Conservation (phyloP, 2,888 invertebrate genomes). For the Oscheius sp. region DNA sequence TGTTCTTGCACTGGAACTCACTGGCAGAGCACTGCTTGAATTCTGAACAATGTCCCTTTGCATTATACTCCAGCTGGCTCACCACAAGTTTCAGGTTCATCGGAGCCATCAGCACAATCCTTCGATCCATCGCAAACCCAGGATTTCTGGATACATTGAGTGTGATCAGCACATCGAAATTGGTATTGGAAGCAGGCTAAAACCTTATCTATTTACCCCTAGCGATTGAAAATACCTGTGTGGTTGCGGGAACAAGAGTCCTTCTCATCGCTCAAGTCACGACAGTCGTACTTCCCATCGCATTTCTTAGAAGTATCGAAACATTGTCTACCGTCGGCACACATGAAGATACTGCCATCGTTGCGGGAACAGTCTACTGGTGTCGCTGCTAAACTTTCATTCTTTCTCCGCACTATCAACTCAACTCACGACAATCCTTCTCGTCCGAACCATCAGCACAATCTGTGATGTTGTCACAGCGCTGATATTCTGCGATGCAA, state of each 20-base stretch:
- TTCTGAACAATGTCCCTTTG: constrained; percentile 45
- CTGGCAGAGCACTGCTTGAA: constrained; percentile 72
- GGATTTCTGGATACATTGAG: constrained; percentile 81
- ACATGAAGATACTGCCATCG: constrained; percentile 80
- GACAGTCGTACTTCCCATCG: constrained; percentile 90
- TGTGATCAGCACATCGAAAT: constrained; percentile 90
- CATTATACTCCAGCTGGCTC: not conserved
- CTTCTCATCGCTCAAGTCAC: constrained; percentile 82
- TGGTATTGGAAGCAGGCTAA: constrained; percentile 77
- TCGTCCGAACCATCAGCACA: constrained; percentile 96
- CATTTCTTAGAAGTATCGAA: constrained; percentile 89
- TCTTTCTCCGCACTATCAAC: not conserved
- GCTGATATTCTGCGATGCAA: constrained; percentile 91
- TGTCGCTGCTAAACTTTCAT: constrained; percentile 50
- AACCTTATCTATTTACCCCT: too few relatives aligned
- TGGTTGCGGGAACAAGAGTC: constrained; percentile 25
- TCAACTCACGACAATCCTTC: constrained; percentile 87
- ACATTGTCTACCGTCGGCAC: constrained; percentile 83
- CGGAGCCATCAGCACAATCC: constrained; percentile 88
- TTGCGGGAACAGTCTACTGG: constrained; percentile 51
- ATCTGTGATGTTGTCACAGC: constrained; percentile 93
- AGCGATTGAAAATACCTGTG: constrained; percentile 73
- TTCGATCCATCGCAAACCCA: constrained; percentile 77
- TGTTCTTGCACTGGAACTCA: constrained; percentile 73
- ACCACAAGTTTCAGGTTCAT: constrained; percentile 70